A percentile compares a stretch with the other conserved stretches of the same genome.
Evolutionary conservation across 2,888 invertebrate species (phyloP).

Genomic region (Molanna angustata): DNA sequence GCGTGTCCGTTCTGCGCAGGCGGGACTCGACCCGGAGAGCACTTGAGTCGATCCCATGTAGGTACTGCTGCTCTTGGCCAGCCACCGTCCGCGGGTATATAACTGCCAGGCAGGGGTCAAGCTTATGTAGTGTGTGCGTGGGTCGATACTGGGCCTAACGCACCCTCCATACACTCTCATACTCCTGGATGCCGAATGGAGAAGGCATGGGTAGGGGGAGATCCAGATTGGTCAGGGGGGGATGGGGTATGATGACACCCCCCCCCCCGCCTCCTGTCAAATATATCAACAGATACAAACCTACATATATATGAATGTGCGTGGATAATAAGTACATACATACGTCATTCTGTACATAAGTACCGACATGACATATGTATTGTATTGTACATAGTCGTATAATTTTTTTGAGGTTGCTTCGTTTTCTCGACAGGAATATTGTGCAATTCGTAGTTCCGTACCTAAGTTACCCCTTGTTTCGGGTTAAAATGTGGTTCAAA

Average conservation of each 20-base stretch:
- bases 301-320: too few relatives aligned
- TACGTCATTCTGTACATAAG: too few relatives aligned
- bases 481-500: too few relatives aligned
- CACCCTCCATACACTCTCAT: neutral
- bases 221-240: too few relatives aligned
- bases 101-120: neutral
- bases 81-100: neutral
- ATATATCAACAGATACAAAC: neutral
- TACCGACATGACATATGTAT: too few relatives aligned
- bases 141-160: constrained; percentile 13
- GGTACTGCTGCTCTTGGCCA: neutral
- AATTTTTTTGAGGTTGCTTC: too few relatives aligned
- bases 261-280: neutral
- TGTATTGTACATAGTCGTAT: too few relatives aligned
- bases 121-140: constrained; percentile 13
- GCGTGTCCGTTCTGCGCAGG: neutral
- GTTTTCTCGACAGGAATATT: too few relatives aligned
- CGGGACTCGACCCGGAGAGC: neutral
- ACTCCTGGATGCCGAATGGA: neutral
- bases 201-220: too few relatives aligned
- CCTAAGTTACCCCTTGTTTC: too few relatives aligned
- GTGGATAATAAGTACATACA: too few relatives aligned
- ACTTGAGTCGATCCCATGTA: neutral
- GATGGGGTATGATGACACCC: neutral
- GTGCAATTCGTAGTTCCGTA: too few relatives aligned